Evolutionary conservation across 2,888 invertebrate species (phyloP).

Genomic region (Hirtodrosophila trivittata): DNA sequence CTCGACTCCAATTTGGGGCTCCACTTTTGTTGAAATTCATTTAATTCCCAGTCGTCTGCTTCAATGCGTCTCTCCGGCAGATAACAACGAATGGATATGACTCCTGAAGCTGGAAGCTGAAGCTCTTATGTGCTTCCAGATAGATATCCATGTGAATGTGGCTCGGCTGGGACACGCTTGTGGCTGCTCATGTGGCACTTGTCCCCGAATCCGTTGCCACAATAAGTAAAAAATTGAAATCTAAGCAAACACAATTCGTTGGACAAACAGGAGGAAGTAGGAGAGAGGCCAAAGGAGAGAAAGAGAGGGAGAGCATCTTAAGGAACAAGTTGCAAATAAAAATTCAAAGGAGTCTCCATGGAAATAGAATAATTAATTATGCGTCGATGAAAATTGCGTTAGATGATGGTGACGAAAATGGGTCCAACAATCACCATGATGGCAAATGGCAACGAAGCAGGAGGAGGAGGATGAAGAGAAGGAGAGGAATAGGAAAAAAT

Average conservation of each 20-base stretch:
- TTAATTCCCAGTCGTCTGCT: slow-evolving; percentile 68
- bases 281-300: not conserved
- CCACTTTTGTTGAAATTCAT: slow-evolving; percentile 65
- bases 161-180: slow-evolving; percentile 19
- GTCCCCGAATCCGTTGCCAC: slow-evolving; percentile 38
- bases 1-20: slow-evolving; percentile 40
- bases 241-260: slow-evolving; percentile 67
- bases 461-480: not conserved
- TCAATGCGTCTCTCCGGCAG: slow-evolving; percentile 41
- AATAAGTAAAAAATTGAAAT: slow-evolving; percentile 76
- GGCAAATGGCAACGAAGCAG: not conserved
- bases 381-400: slow-evolving; percentile 61
- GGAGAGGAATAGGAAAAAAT: not conserved
- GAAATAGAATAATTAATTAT: slow-evolving; percentile 76
- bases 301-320: slow-evolving; percentile 20
- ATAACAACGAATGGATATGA: slow-evolving; percentile 52
- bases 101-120: no score
- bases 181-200: slow-evolving; percentile 21
- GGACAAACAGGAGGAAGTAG: slow-evolving; percentile 44
- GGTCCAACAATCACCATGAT: slow-evolving; percentile 33
- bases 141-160: slow-evolving; percentile 30
- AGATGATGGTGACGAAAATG: slow-evolving; percentile 69
- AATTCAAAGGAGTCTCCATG: slow-evolving; percentile 48
- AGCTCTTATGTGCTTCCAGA: slow-evolving; percentile 28
- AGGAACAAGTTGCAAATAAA: slow-evolving; percentile 51